Base-by-base conservation (phyloP, 2,888 invertebrate genomes). In the Agrotis ipsilon region DNA sequence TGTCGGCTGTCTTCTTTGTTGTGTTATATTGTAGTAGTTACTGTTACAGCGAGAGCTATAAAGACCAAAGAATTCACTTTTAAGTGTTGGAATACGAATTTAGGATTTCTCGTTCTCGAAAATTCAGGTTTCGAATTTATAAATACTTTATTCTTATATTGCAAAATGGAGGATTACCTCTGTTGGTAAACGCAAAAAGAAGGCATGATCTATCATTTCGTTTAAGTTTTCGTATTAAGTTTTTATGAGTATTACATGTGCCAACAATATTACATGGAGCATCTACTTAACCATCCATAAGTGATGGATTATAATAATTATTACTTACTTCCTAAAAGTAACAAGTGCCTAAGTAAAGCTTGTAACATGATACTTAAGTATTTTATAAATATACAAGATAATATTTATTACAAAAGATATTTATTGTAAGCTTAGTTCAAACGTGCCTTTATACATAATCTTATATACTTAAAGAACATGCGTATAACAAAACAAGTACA, bases 51-150 rank as follows among this genome's bases (percentile, higher is more conserved):
- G 74, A 68, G 72, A 81, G 70, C 64, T 79, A 65, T 78, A 71
- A 65, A 76, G 58, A 84, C 83, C 83, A 84, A 85, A 83, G 81
- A 83, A 64, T 85, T 75, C 78, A 69, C 70, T 83, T 75, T 83
- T 64, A 59, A 77, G 55, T 72, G 63, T 57, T 64, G 49, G 19
- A 45, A 57, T 19, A 73, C 52, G 14, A 79, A 57, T 68, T 72
- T 60, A 19, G 16, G 49, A 48, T 60, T 65, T 62, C 67, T 72
- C 73, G 54, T 66, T 73, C 80, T 67, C 54, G 61, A 68, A 54
- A 21, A 43, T 65, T 64, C 14, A 16, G 21, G 27, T 65, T 76
- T 61, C 70, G 64, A 70, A 76, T 76, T 65, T 46, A 65, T 3
- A 60, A 19, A 51, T 46, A 27, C 2, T 58, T 55, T 24, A 3